Base-by-base conservation (phyloP, 2,797 vertebrate species). In the Aythya fuligula region DNA sequence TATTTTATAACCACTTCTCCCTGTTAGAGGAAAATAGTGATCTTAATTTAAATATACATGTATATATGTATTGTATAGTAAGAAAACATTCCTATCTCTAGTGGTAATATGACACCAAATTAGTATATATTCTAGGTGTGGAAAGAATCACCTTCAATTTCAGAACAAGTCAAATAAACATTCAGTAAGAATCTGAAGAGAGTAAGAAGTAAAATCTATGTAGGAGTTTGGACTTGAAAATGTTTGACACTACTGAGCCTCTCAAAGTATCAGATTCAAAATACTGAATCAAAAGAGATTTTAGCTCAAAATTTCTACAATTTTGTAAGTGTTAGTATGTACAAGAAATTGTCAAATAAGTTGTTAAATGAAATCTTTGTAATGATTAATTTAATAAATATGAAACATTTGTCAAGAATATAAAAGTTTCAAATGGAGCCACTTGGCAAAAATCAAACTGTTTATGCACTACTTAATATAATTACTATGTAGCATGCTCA, bases 251-350 rank as follows among this genome's bases (percentile, higher is more conserved):
- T 81, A 8, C 25, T 57, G 58, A 90, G 45, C 24, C 17, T 89
- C 38, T 94, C 56, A 91, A 87, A 90, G 70, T 85, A 82, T 69
- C 81, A 91, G 38, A 61, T 45, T 78, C 45, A 87, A 95, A 95
- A 71, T 85, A 89, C 28, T 87, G 67, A 82, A 39, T 85, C 2
- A 43, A 66, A 83, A 41, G 34, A 78, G 53, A 71, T 16, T 86
- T 86, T 53, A 80, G 22, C 49, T 89, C n/a, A 67, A 81, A 78
- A 77, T 30, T 72, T 88, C 21, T 66, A 13, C 58, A 86, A 5
- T 80, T 87, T 74, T 86, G 1, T 85, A 14, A 19, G 28, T 61
- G 24, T 24, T 64, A 34, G 5, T 64, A 21, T 53, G 4, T 64
- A 56, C 39, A 71, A 39, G 30, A 73, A 83, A 64, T 74, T 60